Percentiles rank a stretch among this genome's conserved stretches.
Conservation (phyloP, 2,113 vertebrate genomes). For the Odobenus rosmarus region DNA sequence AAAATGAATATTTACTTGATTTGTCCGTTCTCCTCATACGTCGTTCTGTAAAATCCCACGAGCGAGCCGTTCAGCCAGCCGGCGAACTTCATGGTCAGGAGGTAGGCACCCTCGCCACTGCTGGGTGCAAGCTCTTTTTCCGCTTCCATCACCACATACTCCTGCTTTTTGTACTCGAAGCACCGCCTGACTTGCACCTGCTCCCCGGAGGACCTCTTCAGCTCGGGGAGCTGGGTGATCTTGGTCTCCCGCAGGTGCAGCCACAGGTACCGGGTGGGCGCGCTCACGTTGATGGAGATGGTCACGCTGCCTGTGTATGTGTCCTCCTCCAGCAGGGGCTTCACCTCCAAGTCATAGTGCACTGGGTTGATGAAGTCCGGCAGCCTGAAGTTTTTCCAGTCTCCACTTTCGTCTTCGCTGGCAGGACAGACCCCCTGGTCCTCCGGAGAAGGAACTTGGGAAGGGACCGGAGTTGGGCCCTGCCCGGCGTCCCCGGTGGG, state of each 20-base stretch:
- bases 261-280: constrained; percentile 89
- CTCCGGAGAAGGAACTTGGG: not conserved
- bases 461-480: not conserved
- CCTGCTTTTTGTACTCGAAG: constrained; percentile 89
- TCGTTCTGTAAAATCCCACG: constrained; percentile 96
- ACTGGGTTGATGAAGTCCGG: constrained; percentile 88
- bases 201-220: constrained; percentile 64
- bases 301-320: constrained; percentile 90
- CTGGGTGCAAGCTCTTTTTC: constrained; percentile 75
- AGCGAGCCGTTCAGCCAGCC: constrained; percentile 94
- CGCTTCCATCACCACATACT: constrained; percentile 94
- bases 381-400: constrained; percentile 92
- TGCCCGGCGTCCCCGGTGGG: not conserved
- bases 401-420: constrained; percentile 85
- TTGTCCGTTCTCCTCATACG: constrained; percentile 88
- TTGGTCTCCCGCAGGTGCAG: constrained; percentile 94
- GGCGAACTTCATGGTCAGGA: constrained; percentile 92
- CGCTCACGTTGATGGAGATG: constrained; percentile 85
- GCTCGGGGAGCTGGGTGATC: constrained; percentile 87
- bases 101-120: constrained; percentile 76
- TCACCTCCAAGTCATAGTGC: constrained; percentile 94
- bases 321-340: constrained; percentile 89
- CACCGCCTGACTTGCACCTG: constrained; percentile 86
- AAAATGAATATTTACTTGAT: constrained; percentile 88
- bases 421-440: constrained; percentile 84